Evolutionary conservation across 2,113 vertebrate species (phyloP), one percentile per base, ranked within the genome.

Genomic region (Chinchilla lanigera): DNA sequence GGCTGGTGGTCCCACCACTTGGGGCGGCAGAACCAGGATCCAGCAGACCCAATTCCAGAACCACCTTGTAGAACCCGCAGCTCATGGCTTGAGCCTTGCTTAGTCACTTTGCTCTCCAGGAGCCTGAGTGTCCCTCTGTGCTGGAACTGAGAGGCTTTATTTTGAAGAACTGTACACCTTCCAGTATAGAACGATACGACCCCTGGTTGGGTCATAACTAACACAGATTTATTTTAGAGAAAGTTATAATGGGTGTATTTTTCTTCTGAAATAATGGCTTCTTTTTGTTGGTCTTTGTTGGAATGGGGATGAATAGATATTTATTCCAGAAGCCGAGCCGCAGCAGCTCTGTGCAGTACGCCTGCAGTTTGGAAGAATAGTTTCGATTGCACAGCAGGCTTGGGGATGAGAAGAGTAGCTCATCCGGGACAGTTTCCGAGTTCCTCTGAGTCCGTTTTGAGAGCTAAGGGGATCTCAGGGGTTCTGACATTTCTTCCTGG

Each of bases 151-250:
- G 24, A 67, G 35, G 30, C 50, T 90, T 71, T 19, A 52, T 75
- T 33, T 47, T 17, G 8, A n/a, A 44, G 71, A 65, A 38, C 61
- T 0, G 3, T 14, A 6, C 8, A 3, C 60, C 28, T 81, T 73
- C 60, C n/a, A 4, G 2, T 1, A 9, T 0, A 52, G 7, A 1
- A 6, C 0, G 38, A 13, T 12, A 0, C 2, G 1, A 2, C 54
- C 11, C 30, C 24, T 50, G 5, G 12, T 30, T 30, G 44, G 73
- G 50, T 78, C 22, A 5, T 17, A 35, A 33, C 7, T 11, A 38
- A n/a, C 47, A 3, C 3, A 4, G 61, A 82, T 69, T 84, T 35
- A 1, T 93, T 73, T 85, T 56, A 54, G 78, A 89, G 89, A 90
- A 5, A 44, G 69, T 30, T 65, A 7, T 65, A 56, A 81, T 82